Conservation (phyloP, 2,113 vertebrate species). For the Scatophagus argus region DNA sequence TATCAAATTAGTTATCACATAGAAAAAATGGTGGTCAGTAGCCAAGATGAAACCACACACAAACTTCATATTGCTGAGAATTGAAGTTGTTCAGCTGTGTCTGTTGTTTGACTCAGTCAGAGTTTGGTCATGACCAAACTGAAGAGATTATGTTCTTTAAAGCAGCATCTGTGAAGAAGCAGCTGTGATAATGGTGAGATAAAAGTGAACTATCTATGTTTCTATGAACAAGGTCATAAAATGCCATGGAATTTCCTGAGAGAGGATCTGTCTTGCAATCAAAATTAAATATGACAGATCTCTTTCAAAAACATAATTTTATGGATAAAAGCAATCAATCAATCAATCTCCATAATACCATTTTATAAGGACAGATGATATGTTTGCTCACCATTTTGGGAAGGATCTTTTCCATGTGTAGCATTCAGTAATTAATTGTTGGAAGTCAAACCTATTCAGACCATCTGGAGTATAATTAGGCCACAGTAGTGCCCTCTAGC, state of each 20-base stretch:
- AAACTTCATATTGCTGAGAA: slow-evolving; percentile 23
- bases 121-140: slow-evolving; percentile 8
- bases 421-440: slow-evolving; percentile 67
- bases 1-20: slow-evolving; percentile 74
- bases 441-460: slow-evolving; percentile 58
- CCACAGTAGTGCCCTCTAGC: slow-evolving; percentile 62
- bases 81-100: slow-evolving; percentile 7
- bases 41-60: slow-evolving; percentile 40
- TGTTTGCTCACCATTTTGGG: slow-evolving; percentile 10
- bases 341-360: neutral
- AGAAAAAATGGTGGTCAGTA: slow-evolving; percentile 25
- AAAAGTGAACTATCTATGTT: no score
- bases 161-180: slow-evolving; percentile 17
- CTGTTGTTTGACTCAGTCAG: slow-evolving; percentile 13
- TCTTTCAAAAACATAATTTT: neutral
- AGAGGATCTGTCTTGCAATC: neutral
- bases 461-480: slow-evolving; percentile 79
- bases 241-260: neutral
- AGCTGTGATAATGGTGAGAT: slow-evolving; percentile 4
- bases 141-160: neutral
- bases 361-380: neutral
- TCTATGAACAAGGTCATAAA: neutral
- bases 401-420: slow-evolving; percentile 30
- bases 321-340: neutral
- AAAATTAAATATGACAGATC: slow-evolving; percentile 5